These are phyloP conservation scores for Cololabis saira DNA, from an alignment of 2,113 vertebrate genomes.

Conservation along the genomic window DNA sequence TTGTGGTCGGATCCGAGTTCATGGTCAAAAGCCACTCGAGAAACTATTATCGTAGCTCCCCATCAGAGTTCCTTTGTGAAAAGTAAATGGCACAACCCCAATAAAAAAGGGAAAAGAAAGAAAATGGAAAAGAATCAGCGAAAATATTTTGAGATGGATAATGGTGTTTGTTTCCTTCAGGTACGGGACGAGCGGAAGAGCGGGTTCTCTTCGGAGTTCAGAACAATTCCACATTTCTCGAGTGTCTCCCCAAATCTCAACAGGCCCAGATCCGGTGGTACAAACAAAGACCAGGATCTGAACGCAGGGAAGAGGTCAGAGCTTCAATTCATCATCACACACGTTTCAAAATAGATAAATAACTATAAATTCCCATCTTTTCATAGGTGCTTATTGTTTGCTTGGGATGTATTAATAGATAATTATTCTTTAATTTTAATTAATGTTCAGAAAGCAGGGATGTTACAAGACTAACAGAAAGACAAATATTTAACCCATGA, in stretches of 20 bases:
- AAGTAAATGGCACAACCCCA: too few relatives aligned
- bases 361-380: neutral
- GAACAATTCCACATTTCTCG: conserved; percentile 97
- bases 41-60: too few relatives aligned
- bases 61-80: neutral
- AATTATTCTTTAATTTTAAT: conserved; percentile 12
- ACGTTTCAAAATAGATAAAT: too few relatives aligned
- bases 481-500: conserved; percentile 25
- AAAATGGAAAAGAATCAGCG: too few relatives aligned
- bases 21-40: too few relatives aligned
- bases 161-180: conserved; percentile 29
- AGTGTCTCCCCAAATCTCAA: conserved; percentile 96
- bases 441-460: conserved; percentile 3
- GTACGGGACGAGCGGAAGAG: conserved; percentile 83
- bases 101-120: too few relatives aligned
- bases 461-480: neutral
- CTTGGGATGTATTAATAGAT: neutral
- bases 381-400: neutral
- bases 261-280: conserved; percentile 95
- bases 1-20: too few relatives aligned
- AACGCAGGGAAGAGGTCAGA: conserved; percentile 92
- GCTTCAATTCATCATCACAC: neutral
- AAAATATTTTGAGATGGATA: conserved; percentile 7
- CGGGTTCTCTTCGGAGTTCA: conserved; percentile 95
- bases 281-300: conserved; percentile 87